A percentile compares a stretch with the other conserved stretches of the same genome.
Evolutionary conservation across 1,140 invertebrate species (phyloP).

Genomic region (Laupala kohalensis): DNA sequence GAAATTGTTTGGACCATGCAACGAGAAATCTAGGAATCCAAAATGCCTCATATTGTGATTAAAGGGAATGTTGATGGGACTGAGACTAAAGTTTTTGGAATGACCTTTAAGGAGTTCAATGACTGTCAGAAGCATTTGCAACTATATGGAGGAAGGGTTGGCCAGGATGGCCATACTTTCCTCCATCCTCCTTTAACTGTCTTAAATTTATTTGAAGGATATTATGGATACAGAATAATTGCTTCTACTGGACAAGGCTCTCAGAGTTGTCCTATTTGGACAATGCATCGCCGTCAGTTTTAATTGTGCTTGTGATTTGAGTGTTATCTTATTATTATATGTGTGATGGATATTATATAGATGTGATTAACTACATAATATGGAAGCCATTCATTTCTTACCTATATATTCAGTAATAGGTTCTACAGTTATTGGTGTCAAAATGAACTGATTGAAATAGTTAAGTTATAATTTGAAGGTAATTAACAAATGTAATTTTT

Average conservation of each 20-base stretch:
- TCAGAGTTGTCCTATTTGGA: constrained; percentile 17
- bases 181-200: constrained; percentile 16
- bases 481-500: too few species aligned
- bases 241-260: constrained; percentile 12
- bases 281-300: constrained; percentile 15
- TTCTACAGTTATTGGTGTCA: too few species aligned
- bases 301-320: too few species aligned
- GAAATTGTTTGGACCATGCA: constrained; percentile 71
- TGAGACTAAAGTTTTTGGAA: constrained; percentile 20
- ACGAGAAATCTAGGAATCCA: constrained; percentile 33
- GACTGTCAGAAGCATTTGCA: constrained; percentile 4
- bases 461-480: too few species aligned
- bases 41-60: constrained; percentile 22
- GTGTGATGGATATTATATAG: too few species aligned
- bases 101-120: constrained; percentile 15
- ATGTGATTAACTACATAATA: too few species aligned
- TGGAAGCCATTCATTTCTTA: too few species aligned
- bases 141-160: constrained; percentile 18
- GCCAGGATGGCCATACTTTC: constrained; percentile 21
- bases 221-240: constrained; percentile 16
- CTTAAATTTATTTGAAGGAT: constrained; percentile 11
- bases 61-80: constrained; percentile 19
- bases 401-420: too few species aligned
- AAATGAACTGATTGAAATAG: too few species aligned
- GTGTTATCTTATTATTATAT: too few species aligned